Evolutionary conservation across 53 echinoderm and acorn worm species (phyloP).

Genomic region (Antedon mediterranea): DNA sequence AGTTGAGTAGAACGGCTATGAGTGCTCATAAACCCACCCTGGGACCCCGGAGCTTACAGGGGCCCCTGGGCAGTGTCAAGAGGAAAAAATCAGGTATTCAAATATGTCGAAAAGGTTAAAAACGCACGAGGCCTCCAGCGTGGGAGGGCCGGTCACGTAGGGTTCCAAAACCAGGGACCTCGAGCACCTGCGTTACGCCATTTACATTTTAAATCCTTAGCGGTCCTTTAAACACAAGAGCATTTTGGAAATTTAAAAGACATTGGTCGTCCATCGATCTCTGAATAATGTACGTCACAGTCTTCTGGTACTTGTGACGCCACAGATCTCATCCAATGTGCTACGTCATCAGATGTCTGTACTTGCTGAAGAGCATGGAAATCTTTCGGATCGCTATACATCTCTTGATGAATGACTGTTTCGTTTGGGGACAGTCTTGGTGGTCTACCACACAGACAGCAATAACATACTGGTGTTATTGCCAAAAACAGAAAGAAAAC

Average conservation of each 20-base stretch:
- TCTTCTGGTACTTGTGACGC: background rate
- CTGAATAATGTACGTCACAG: background rate
- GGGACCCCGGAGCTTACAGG: too few relatives aligned
- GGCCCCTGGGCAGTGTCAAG: too few relatives aligned
- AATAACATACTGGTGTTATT: background rate
- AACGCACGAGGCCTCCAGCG: too few relatives aligned
- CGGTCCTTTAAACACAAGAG: background rate
- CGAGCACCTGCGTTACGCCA: too few relatives aligned
- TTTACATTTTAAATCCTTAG: too few relatives aligned
- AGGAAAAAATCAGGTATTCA: too few relatives aligned
- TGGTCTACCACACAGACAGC: background rate
- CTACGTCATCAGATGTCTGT: background rate
- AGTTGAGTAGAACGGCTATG: too few relatives aligned
- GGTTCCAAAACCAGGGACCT: too few relatives aligned
- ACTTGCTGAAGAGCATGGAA: background rate
- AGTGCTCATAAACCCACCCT: too few relatives aligned
- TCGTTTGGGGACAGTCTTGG: too few relatives aligned
- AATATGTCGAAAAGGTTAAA: too few relatives aligned
- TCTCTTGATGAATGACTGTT: background rate
- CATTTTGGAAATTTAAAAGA: background rate
- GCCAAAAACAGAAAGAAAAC: background rate
- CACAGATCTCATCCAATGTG: background rate
- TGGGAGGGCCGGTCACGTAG: too few relatives aligned
- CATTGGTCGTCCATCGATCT: background rate
- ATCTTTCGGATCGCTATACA: background rate